Percentiles rank a stretch among this genome's conserved stretches.
Evolutionary conservation across 1,140 invertebrate genomes (phyloP).

Genomic region (Heliconius himera): DNA sequence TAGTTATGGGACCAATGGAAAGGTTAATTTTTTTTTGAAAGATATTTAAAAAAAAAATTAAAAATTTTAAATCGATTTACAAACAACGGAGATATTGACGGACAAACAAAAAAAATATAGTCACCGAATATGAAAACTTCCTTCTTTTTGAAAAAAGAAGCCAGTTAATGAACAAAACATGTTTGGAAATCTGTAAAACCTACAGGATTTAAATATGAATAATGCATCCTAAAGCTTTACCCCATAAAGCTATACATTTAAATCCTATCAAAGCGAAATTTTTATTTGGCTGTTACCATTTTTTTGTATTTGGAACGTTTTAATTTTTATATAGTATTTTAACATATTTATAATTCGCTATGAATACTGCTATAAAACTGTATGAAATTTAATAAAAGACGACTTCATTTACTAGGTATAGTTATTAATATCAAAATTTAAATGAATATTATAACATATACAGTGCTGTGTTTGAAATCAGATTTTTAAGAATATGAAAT

Average conservation of each 20-base stretch:
- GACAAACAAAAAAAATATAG: too few relatives aligned
- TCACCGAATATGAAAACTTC: too few relatives aligned
- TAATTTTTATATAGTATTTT: not conserved
- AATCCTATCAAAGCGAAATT: conserved; percentile 1
- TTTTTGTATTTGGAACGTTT: not conserved
- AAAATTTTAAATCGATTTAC: too few relatives aligned
- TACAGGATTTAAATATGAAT: not conserved
- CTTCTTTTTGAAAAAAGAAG: too few relatives aligned
- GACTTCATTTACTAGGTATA: not conserved
- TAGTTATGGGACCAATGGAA: too few relatives aligned
- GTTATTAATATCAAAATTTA: not conserved
- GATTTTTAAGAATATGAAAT: too few relatives aligned
- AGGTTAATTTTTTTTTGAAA: too few relatives aligned
- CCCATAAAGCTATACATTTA: conserved; percentile 11
- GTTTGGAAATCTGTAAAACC: not conserved
- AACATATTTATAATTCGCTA: not conserved
- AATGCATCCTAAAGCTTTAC: conserved; percentile 10
- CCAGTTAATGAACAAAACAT: not conserved
- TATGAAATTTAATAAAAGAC: not conserved
- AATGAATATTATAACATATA: too few relatives aligned
- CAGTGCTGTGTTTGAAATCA: too few relatives aligned
- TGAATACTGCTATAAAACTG: not conserved
- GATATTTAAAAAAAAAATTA: too few relatives aligned
- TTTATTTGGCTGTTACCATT: not conserved
- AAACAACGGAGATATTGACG: too few relatives aligned